Base-by-base conservation (phyloP, 2,797 vertebrate species). In the Neoniphon sammara region DNA sequence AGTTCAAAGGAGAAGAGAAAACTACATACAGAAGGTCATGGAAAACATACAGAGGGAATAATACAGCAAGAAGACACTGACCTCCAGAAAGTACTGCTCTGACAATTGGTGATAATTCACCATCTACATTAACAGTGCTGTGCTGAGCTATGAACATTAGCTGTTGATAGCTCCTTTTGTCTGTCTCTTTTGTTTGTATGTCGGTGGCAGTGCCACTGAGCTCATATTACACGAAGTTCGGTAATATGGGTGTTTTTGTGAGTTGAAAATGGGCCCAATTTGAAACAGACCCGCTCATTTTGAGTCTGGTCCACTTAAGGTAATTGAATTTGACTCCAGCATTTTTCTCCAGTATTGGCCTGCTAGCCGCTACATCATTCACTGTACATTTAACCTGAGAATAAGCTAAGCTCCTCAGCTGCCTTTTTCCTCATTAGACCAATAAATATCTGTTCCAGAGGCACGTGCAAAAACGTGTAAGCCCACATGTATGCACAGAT, bases 311-410 rank as follows among this genome's bases (percentile, higher is more conserved):
- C 85, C 87, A 85, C 86, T 92, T 93, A 83, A 73, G 39, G 59
- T 93, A 93, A 94, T 93, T 92, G 76, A 92, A 93, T 86, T 92
- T 87, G 90, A 91, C 88, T 91, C 69, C 27, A 63, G 79, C 59
- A 66, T 85, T 81, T 89, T 82, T 84, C 78, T 82, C 62, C 34
- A 55, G 66, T 21, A 31, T 67, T 83, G 60, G 62, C 67, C 71
- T 17, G 2, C 56, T 49, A 73, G 80, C 75, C 73, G 77, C 87
- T 68, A 25, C 75, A 72, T 80, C 57, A 72, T 73, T 86, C 47
- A 69, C 66, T 77, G 70, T 55, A 68, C 77, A 80, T 81, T 86
- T 74, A 72, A 73, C 61, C 75, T 60, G 66, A 78, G 69, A 71
- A 75, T 66, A 81, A 68, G 61, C 42, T 34, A 82, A 58, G 50